Evolutionary conservation across 2,113 vertebrate species (phyloP).

Genomic region (Rana temporaria): DNA sequence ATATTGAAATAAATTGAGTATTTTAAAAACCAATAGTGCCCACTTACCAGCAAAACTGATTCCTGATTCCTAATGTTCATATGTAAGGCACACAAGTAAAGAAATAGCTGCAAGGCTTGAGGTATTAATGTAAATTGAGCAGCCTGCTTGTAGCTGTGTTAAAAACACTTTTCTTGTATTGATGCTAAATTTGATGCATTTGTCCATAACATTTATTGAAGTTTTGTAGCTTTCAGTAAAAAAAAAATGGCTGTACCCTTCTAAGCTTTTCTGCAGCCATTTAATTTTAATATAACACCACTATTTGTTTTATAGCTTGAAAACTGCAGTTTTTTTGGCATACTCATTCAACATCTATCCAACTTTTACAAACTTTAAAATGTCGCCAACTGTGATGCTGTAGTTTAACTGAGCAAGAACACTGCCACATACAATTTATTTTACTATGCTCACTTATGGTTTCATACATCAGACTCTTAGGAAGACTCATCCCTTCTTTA

Average conservation of each 20-base stretch:
- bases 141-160: conserved; percentile 39
- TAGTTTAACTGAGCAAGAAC: no score
- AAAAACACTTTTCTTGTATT: conserved; percentile 39
- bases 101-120: conserved; percentile 37
- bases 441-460: no score
- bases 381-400: no score
- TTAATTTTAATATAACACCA: conserved; percentile 24
- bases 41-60: conserved; percentile 35
- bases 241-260: background rate
- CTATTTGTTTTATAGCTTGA: conserved; percentile 17
- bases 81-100: conserved; percentile 24
- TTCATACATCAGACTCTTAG: no score
- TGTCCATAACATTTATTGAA: conserved; percentile 48
- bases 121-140: conserved; percentile 51
- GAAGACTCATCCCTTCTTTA: no score
- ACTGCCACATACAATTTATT: no score
- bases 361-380: conserved; percentile 7
- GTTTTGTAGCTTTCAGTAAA: conserved; percentile 49
- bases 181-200: conserved; percentile 50
- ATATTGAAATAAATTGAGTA: no score
- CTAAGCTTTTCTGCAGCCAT: background rate
- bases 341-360: conserved; percentile 3
- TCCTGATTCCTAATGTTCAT: conserved; percentile 37
- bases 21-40: conserved; percentile 36
- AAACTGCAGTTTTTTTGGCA: background rate